A percentile compares a stretch with the other conserved stretches of the same genome.
Evolutionary conservation across 2,888 invertebrate species (phyloP).

Genomic region (Lampropteryx suffumata): DNA sequence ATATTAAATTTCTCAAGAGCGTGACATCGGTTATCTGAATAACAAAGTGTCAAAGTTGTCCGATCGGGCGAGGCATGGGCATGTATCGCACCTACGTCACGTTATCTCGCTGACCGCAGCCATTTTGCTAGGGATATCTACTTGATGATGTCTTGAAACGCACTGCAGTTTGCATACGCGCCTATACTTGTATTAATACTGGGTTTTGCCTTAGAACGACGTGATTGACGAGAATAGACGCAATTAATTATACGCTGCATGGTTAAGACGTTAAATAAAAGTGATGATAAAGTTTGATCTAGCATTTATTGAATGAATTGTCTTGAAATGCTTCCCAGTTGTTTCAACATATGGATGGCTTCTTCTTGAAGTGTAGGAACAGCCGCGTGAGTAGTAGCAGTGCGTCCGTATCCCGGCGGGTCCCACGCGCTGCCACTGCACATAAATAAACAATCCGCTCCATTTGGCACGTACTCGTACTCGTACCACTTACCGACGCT

Average conservation of each 20-base stretch:
- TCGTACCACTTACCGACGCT: constrained; percentile 33
- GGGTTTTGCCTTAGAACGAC: too few relatives aligned
- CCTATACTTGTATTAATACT: neutral
- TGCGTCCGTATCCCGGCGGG: constrained; percentile 18
- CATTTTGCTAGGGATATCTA: constrained; percentile 9
- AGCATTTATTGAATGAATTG: too few relatives aligned
- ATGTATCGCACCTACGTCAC: constrained; percentile 32
- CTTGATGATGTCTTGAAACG: constrained; percentile 10
- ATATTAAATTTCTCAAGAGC: neutral
- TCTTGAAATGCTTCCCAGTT: too few relatives aligned
- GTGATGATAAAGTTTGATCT: too few relatives aligned
- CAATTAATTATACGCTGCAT: too few relatives aligned
- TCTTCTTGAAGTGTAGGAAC: too few relatives aligned
- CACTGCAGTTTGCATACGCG: constrained; percentile 10
- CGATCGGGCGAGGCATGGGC: constrained; percentile 29
- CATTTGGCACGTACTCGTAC: constrained; percentile 33
- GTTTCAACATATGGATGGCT: too few relatives aligned
- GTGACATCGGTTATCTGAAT: constrained; percentile 14
- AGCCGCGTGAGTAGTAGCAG: neutral
- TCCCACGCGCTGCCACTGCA: constrained; percentile 27
- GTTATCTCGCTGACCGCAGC: constrained; percentile 34
- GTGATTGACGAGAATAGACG: too few relatives aligned
- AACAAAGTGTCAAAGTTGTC: constrained; percentile 35
- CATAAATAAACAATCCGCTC: constrained; percentile 38
- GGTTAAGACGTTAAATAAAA: too few relatives aligned